Percentiles rank a stretch among this genome's conserved stretches.
Evolutionary conservation across 2,888 invertebrate genomes (phyloP).

Genomic region (Halictus ligatus): DNA sequence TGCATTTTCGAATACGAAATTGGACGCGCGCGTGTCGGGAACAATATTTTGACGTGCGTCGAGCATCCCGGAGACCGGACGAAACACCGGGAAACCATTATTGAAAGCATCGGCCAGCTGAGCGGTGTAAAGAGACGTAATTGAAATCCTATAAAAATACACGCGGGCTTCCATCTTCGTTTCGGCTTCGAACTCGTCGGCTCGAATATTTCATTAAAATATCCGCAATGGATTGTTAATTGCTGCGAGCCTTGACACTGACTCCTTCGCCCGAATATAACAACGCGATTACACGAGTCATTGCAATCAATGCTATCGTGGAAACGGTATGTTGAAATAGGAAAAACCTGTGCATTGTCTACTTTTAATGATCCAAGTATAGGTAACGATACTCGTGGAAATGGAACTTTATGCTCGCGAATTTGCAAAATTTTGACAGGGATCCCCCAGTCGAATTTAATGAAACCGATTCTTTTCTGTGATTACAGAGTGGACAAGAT

Average conservation of each 20-base stretch:
- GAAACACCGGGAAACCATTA: slow-evolving; percentile 12
- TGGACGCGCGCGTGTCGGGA: slow-evolving; percentile 4
- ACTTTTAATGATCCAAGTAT: background rate
- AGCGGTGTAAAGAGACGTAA: background rate
- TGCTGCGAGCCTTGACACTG: background rate
- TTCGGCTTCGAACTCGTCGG: background rate
- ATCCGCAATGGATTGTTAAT: background rate
- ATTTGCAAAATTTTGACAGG: background rate
- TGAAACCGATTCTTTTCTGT: background rate
- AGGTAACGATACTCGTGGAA: background rate
- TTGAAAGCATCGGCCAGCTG: background rate
- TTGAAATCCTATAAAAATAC: slow-evolving; percentile 23
- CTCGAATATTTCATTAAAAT: slow-evolving; percentile 7
- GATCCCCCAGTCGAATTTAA: background rate
- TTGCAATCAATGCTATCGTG: background rate
- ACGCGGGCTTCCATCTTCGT: background rate
- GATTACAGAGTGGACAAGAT: background rate
- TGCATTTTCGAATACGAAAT: slow-evolving; percentile 26
- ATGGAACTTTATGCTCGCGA: background rate
- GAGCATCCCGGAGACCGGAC: background rate
- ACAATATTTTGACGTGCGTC: background rate
- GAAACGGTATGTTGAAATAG: background rate
- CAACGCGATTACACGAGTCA: background rate
- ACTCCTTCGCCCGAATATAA: background rate
- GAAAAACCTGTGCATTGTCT: too few species aligned